Percentiles rank a stretch among this genome's conserved stretches.
Conservation (phyloP, 2,113 vertebrate genomes). For the Vulpes lagopus region DNA sequence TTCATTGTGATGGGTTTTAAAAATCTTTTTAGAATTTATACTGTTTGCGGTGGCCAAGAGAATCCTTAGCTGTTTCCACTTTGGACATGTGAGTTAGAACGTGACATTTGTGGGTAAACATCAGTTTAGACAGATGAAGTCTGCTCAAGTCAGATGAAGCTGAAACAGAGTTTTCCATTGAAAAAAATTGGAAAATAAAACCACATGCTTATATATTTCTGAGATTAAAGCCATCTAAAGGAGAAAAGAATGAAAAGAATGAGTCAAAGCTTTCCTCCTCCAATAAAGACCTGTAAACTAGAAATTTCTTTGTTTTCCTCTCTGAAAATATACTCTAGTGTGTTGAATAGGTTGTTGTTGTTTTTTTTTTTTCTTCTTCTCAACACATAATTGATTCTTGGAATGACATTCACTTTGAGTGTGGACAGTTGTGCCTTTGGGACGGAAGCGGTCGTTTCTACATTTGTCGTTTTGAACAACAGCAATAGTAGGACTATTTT, state of each 20-base stretch:
- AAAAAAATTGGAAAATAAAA: neutral
- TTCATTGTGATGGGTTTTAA: neutral
- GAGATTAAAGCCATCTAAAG: slow-evolving; percentile 27
- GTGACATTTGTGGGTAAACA: neutral
- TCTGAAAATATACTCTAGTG: slow-evolving; percentile 47
- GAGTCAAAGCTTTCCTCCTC: slow-evolving; percentile 28
- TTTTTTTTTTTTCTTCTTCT: neutral
- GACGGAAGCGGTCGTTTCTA: slow-evolving; percentile 49
- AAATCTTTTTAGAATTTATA: neutral
- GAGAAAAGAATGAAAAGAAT: slow-evolving; percentile 8
- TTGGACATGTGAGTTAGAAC: neutral
- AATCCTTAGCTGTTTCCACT: slow-evolving; percentile 40
- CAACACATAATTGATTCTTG: slow-evolving; percentile 51
- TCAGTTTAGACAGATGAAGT: neutral
- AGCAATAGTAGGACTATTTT: neutral
- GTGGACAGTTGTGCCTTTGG: slow-evolving; percentile 48
- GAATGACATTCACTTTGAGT: slow-evolving; percentile 52
- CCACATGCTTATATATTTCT: neutral
- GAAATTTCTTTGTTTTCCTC: slow-evolving; percentile 35
- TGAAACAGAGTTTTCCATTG: neutral
- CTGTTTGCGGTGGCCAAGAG: neutral
- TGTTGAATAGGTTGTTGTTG: slow-evolving; percentile 22
- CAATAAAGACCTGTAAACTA: slow-evolving; percentile 46
- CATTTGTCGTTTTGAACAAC: slow-evolving; percentile 56
- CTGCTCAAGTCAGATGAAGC: neutral